Conservation (phyloP, 2,888 invertebrate genomes). For the Oscheius myriophilus region DNA sequence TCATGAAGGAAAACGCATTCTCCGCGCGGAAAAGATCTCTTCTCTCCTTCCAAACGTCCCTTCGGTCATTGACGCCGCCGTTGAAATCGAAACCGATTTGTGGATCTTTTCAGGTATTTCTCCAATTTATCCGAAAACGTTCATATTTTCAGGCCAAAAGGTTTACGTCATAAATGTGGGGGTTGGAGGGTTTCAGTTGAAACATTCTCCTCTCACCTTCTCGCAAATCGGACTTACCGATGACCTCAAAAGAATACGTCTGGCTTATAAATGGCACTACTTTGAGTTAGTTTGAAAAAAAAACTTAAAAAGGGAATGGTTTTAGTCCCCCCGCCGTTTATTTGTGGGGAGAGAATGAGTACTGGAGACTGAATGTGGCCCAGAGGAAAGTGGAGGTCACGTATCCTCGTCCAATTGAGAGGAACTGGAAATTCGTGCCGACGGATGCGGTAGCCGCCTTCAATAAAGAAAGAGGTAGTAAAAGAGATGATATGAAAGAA, state of each 20-base stretch:
- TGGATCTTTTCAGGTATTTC: slow-evolving; percentile 26
- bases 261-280: slow-evolving; percentile 29
- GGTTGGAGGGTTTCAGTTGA: slow-evolving; percentile 6
- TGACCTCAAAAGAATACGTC: neutral
- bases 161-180: slow-evolving; percentile 19
- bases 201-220: slow-evolving; percentile 24
- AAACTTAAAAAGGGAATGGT: too few species aligned
- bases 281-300: slow-evolving; percentile 9
- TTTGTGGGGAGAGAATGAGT: slow-evolving; percentile 22
- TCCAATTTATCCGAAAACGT: too few species aligned
- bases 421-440: slow-evolving; percentile 28
- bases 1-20: slow-evolving; percentile 9
- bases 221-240: slow-evolving; percentile 9
- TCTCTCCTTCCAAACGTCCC: slow-evolving; percentile 9
- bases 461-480: slow-evolving; percentile 22
- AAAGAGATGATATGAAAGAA: too few species aligned
- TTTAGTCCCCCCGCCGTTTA: slow-evolving; percentile 25
- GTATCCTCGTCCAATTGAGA: slow-evolving; percentile 23
- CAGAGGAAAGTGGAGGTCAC: slow-evolving; percentile 15
- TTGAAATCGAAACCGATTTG: slow-evolving; percentile 15
- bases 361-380: slow-evolving; percentile 21
- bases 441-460: slow-evolving; percentile 15
- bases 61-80: slow-evolving; percentile 21
- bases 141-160: neutral
- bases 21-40: slow-evolving; percentile 3